Conservation (phyloP, 92 coral and sea anemone species). For the Chrysogorgia sp. region DNA sequence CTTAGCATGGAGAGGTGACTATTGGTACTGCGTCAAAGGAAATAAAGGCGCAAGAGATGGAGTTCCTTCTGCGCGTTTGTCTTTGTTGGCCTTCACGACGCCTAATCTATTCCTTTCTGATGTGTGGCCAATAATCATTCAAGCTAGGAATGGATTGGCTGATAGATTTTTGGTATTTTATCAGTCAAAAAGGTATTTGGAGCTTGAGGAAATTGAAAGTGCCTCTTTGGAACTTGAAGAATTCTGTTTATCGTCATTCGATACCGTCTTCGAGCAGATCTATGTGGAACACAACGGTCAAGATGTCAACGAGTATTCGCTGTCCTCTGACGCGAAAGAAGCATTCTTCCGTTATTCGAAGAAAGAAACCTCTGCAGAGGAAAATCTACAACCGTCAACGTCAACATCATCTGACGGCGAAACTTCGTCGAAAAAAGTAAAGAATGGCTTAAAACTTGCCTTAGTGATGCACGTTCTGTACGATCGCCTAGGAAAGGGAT, state of each 20-base stretch:
- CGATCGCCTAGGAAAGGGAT: background rate
- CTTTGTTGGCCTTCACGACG: too few relatives aligned
- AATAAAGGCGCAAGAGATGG: constrained; percentile 3
- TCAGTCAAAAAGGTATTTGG: background rate
- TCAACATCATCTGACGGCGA: constrained; percentile 1
- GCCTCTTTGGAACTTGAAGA: background rate
- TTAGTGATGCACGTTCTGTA: constrained; percentile 7
- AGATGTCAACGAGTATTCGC: background rate
- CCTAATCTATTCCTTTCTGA: background rate
- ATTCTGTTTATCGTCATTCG: background rate
- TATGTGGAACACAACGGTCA: too few relatives aligned
- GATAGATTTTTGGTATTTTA: constrained; percentile 5
- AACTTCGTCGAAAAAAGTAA: background rate
- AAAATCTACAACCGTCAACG: background rate
- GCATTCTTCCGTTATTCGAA: too few relatives aligned
- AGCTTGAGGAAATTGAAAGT: background rate
- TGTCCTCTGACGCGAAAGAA: background rate
- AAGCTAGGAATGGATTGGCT: too few relatives aligned
- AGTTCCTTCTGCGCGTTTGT: constrained; percentile 7
- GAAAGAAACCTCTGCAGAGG: background rate
- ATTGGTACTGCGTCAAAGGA: constrained; percentile 27
- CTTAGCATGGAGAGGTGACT: constrained; percentile 17
- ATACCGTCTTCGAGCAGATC: background rate
- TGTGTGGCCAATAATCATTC: too few relatives aligned
- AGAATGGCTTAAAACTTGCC: background rate